Percentiles rank a stretch among this genome's conserved stretches.
These are phyloP conservation scores for Armadillidium nasatum DNA, from an alignment of 1,140 invertebrate species.

Conservation along the genomic window DNA sequence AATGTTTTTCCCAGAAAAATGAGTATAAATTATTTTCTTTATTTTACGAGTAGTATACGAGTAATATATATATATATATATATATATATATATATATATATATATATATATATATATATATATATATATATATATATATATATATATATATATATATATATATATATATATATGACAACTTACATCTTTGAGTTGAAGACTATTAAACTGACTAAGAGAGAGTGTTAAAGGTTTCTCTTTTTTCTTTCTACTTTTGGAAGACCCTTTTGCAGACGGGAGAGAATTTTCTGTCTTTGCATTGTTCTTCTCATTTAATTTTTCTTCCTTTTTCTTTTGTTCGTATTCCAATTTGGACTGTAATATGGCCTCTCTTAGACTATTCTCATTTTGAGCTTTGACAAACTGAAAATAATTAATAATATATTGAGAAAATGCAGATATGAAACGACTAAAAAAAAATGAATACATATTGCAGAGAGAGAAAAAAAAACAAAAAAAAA, in stretches of 20 bases:
- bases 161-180: constrained; percentile 23
- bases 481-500: too few species aligned
- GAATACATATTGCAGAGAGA: too few species aligned
- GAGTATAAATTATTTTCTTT: too few species aligned
- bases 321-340: constrained; percentile 60
- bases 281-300: constrained; percentile 47
- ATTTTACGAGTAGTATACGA: too few species aligned
- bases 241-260: constrained; percentile 48
- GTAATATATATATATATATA: too few species aligned
- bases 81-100: too few species aligned
- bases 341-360: constrained; percentile 64
- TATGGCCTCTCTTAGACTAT: constrained; percentile 63
- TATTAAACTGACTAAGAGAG: constrained; percentile 63
- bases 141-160: constrained; percentile 13
- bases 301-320: constrained; percentile 50
- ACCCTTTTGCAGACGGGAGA: neutral
- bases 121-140: constrained; percentile 24
- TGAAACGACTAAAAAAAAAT: too few species aligned
- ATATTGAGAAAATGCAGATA: too few species aligned
- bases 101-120: neutral
- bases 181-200: constrained; percentile 46
- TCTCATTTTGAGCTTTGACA: constrained; percentile 61
- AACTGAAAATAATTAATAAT: constrained; percentile 48
- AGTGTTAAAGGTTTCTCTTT: constrained; percentile 60
- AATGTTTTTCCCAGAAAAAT: too few species aligned